These are phyloP conservation scores for Pandion haliaetus DNA, from an alignment of 2,113 vertebrate genomes.

Conservation along the genomic window DNA sequence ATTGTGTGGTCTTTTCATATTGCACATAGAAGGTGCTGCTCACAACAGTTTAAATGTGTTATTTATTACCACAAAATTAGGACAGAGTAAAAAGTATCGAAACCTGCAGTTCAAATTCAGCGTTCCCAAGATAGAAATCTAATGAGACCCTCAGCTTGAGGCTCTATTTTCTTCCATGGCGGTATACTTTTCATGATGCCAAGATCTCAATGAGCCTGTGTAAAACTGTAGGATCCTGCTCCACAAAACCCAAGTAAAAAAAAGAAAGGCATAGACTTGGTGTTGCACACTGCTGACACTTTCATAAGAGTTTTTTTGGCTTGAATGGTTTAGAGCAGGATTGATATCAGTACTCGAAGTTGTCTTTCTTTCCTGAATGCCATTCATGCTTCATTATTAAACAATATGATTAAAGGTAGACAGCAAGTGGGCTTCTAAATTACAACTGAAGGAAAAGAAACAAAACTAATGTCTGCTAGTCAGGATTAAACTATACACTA, in stretches of 20 bases:
- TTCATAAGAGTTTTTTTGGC: not conserved
- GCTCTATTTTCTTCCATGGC: not conserved
- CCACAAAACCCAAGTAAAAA: not conserved
- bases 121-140: not conserved
- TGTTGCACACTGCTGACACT: not conserved
- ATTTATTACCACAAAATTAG: not conserved
- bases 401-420: not conserved
- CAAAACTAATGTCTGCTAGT: not conserved
- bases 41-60: not conserved
- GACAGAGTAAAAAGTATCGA: not conserved
- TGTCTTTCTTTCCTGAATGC: not conserved
- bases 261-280: not conserved
- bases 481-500: not conserved
- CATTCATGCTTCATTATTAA: not conserved
- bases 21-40: not conserved
- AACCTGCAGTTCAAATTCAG: not conserved
- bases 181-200: not conserved
- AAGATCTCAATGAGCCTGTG: not conserved
- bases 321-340: not conserved
- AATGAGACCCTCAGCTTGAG: not conserved
- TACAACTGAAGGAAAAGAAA: not conserved
- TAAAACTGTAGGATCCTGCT: not conserved
- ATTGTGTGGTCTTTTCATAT: not conserved
- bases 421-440: not conserved
- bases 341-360: not conserved